These are phyloP conservation scores for Ricordea florida DNA, from an alignment of 92 coral and sea anemone genomes.

Conservation along the genomic window DNA sequence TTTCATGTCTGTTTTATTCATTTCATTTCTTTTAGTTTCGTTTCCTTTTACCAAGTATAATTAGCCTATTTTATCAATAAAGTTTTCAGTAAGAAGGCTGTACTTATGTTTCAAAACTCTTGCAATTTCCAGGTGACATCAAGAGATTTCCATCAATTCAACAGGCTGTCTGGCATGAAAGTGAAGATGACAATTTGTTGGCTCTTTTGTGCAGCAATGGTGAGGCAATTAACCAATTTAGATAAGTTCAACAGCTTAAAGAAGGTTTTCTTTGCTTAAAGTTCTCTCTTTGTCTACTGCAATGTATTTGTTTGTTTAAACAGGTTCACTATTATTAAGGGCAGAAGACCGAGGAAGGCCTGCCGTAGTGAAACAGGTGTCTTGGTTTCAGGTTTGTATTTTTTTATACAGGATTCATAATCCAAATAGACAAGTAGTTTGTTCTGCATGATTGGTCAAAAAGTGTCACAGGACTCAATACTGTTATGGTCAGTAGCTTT, in stretches of 20 bases:
- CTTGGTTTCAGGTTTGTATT: conserved; percentile 89
- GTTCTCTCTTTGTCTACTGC: too few relatives aligned
- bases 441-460: too few relatives aligned
- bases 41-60: too few relatives aligned
- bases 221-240: neutral
- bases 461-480: too few relatives aligned
- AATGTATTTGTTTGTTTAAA: neutral
- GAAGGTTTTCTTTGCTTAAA: neutral
- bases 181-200: conserved; percentile 58
- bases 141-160: conserved; percentile 66
- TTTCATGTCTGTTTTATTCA: too few relatives aligned
- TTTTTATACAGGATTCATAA: neutral
- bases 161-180: conserved; percentile 71
- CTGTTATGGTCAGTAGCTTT: too few relatives aligned
- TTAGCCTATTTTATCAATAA: too few relatives aligned
- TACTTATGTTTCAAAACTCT: too few relatives aligned
- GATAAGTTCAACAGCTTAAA: neutral
- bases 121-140: conserved; percentile 29
- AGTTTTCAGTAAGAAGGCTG: too few relatives aligned
- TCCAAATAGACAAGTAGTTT: too few relatives aligned
- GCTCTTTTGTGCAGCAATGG: conserved; percentile 89
- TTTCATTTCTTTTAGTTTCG: too few relatives aligned
- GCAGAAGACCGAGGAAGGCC: conserved; percentile 54
- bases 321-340: conserved; percentile 80
- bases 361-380: conserved; percentile 78